Conservation (phyloP, 2,113 vertebrate species). For the Neopipo cinnamomea region DNA sequence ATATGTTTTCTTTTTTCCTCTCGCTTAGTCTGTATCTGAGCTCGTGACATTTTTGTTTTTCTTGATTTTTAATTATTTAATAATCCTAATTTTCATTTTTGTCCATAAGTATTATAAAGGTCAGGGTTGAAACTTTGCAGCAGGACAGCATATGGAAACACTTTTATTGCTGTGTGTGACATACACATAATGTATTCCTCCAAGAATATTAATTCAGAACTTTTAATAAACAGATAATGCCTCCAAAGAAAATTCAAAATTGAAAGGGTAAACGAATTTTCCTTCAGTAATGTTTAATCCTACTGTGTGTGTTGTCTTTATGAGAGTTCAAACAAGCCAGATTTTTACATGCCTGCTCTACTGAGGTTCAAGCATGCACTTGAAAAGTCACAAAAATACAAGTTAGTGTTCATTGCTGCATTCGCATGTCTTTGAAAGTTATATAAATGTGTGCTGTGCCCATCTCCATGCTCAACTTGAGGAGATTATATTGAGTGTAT, state of each 20-base stretch:
- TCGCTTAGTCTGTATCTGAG: background rate
- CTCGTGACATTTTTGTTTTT: background rate
- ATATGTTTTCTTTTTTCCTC: background rate
- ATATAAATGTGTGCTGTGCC: background rate
- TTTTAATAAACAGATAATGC: background rate
- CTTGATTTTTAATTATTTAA: background rate
- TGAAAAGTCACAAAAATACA: background rate
- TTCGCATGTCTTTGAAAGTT: background rate
- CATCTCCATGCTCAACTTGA: background rate
- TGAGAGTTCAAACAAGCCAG: background rate
- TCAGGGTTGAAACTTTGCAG: background rate
- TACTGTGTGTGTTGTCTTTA: background rate
- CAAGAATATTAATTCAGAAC: background rate
- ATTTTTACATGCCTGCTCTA: background rate
- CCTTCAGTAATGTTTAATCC: background rate
- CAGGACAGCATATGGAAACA: background rate
- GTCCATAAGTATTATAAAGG: background rate
- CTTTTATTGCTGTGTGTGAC: background rate
- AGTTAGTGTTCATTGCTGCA: background rate
- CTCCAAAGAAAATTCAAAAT: background rate
- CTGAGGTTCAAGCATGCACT: background rate
- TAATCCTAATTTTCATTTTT: background rate
- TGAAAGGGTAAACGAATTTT: background rate
- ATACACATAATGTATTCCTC: background rate
- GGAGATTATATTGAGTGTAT: background rate